These are phyloP conservation scores for Euschistus heros DNA, from an alignment of 1,140 invertebrate species.

Conservation along the genomic window DNA sequence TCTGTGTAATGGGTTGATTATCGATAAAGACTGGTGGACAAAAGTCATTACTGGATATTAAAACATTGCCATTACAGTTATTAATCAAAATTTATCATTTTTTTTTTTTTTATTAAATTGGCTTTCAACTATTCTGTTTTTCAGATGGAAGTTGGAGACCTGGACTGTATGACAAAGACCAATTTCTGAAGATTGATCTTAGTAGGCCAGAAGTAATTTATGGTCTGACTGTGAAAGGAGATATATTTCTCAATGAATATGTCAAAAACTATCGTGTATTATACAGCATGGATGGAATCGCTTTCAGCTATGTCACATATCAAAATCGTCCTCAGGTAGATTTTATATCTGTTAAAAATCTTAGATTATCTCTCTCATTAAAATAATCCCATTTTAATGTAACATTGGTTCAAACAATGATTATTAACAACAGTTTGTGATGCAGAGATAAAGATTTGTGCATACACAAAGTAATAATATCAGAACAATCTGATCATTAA, in stretches of 20 bases:
- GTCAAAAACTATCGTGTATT: conserved; percentile 63
- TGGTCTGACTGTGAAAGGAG: conserved; percentile 56
- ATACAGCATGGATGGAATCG: conserved; percentile 51
- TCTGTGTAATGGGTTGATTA: too few relatives aligned
- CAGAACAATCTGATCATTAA: too few relatives aligned
- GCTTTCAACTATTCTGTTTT: neutral
- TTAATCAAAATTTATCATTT: too few relatives aligned
- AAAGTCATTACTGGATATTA: too few relatives aligned
- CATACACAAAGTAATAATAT: too few relatives aligned
- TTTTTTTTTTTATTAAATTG: too few relatives aligned
- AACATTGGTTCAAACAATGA: too few relatives aligned
- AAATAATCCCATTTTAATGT: too few relatives aligned
- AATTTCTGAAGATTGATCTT: conserved; percentile 61
- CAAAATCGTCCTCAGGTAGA: conserved; percentile 29
- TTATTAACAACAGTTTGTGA: too few relatives aligned
- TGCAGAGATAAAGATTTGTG: too few relatives aligned
- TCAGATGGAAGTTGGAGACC: conserved; percentile 46
- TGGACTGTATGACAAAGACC: conserved; percentile 40
- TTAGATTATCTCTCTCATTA: conserved; percentile 28
- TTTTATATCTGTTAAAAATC: conserved; percentile 19
- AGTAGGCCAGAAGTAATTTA: conserved; percentile 51
- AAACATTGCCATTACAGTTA: too few relatives aligned
- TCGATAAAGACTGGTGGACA: too few relatives aligned
- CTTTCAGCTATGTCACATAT: conserved; percentile 42
- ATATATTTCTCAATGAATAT: conserved; percentile 49